A percentile compares a stretch with the other conserved stretches of the same genome.
Conservation (phyloP, 2,797 vertebrate species). For the Enteromius paludinosus region DNA sequence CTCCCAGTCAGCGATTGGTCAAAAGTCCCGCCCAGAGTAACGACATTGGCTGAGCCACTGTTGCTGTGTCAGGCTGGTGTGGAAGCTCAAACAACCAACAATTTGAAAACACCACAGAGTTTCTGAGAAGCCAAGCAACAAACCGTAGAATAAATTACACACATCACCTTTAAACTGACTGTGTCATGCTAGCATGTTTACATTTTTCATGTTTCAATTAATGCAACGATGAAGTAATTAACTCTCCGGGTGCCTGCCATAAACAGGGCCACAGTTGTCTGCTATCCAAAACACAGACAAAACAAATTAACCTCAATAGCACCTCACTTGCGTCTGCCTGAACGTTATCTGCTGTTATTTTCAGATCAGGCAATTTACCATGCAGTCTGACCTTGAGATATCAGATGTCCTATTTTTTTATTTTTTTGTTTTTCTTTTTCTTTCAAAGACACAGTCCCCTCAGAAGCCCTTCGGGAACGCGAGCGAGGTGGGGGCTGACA, state of each 20-base stretch:
- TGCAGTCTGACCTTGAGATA: conserved; percentile 62
- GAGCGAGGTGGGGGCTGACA: conserved; percentile 11
- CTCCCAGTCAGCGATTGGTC: neutral
- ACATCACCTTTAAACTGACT: conserved; percentile 7
- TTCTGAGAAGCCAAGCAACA: neutral
- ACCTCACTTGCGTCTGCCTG: conserved; percentile 18
- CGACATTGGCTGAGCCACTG: neutral
- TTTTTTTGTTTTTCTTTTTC: conserved; percentile 57
- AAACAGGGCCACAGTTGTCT: conserved; percentile 19
- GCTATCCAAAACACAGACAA: conserved; percentile 28
- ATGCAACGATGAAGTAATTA: conserved; percentile 35
- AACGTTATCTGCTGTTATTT: conserved; percentile 52
- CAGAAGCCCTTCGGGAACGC: conserved; percentile 26
- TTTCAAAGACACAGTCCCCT: conserved; percentile 62
- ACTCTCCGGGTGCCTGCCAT: conserved; percentile 26
- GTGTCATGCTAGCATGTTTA: neutral
- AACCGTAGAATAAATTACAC: conserved; percentile 1
- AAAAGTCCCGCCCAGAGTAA: neutral
- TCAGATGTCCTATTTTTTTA: conserved; percentile 36
- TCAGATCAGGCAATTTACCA: conserved; percentile 54
- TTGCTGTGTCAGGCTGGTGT: neutral
- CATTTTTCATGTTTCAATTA: conserved; percentile 37
- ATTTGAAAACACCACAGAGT: neutral
- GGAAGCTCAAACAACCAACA: neutral
- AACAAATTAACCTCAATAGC: conserved; percentile 56